Evolutionary conservation across 2,888 invertebrate species (phyloP).

Genomic region (Yponomeuta plumbellus): DNA sequence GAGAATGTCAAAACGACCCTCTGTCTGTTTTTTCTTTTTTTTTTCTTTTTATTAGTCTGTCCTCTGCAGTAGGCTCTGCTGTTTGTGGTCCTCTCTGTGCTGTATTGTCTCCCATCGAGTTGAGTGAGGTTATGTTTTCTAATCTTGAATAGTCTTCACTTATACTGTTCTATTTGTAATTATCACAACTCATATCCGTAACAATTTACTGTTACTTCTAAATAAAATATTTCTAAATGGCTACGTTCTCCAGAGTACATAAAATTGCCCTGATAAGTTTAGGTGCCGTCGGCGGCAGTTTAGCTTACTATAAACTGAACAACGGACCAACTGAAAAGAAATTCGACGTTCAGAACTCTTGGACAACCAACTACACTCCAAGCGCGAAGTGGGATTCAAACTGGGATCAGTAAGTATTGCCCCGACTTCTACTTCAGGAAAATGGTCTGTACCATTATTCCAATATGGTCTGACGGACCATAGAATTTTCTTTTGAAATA

Average conservation of each 20-base stretch:
- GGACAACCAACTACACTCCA: slow-evolving; percentile 82
- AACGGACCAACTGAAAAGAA: slow-evolving; percentile 56
- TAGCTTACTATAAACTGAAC: slow-evolving; percentile 77
- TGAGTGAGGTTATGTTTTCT: slow-evolving; percentile 4
- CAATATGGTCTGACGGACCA: too few species aligned
- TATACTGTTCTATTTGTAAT: too few species aligned
- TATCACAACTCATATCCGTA: background rate
- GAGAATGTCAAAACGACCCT: too few species aligned
- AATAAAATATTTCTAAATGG: slow-evolving; percentile 51
- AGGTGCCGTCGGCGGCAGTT: slow-evolving; percentile 81
- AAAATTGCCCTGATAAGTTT: slow-evolving; percentile 76
- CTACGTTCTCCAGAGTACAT: slow-evolving; percentile 73
- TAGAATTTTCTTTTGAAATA: too few species aligned
- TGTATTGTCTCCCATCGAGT: too few species aligned
- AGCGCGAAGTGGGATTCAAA: slow-evolving; percentile 88
- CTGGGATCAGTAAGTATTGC: slow-evolving; percentile 87
- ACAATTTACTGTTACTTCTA: background rate
- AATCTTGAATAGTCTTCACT: background rate
- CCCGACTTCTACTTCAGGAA: background rate
- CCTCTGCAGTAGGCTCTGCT: too few species aligned
- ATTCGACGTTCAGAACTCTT: slow-evolving; percentile 76
- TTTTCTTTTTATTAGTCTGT: too few species aligned
- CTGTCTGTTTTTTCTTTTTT: too few species aligned
- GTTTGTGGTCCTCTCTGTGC: too few species aligned
- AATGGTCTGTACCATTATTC: background rate